Evolutionary conservation across 2,888 invertebrate genomes (phyloP).

Genomic region (Drosophila buzzatii): DNA sequence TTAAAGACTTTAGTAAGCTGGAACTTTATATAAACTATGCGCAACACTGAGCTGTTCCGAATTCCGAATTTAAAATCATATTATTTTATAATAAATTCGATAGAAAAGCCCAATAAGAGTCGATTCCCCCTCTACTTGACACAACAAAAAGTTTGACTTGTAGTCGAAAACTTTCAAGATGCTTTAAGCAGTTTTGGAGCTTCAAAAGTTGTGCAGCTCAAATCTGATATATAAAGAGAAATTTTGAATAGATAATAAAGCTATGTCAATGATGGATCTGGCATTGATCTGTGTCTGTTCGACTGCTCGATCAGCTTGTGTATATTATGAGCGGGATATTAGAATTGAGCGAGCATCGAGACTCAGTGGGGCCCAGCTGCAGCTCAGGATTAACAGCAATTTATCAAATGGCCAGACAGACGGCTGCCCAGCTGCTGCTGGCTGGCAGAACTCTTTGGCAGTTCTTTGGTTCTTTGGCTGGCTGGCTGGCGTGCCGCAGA

Average conservation of each 20-base stretch:
- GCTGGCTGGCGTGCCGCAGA: slow-evolving; percentile 52
- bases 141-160: not conserved
- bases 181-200: too few relatives aligned
- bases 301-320: not conserved
- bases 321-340: not conserved
- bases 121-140: not conserved
- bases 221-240: too few relatives aligned
- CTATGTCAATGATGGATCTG: not conserved
- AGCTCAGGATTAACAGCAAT: slow-evolving; percentile 52
- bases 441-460: slow-evolving; percentile 9
- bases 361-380: slow-evolving; percentile 33
- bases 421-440: slow-evolving; percentile 2
- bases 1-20: too few relatives aligned
- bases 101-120: not conserved
- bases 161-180: not conserved
- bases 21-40: too few relatives aligned
- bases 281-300: too few relatives aligned
- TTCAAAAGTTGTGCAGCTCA: too few relatives aligned
- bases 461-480: slow-evolving; percentile 2
- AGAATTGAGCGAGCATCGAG: slow-evolving; percentile 14
- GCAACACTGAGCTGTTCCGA: too few relatives aligned
- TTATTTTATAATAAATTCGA: too few relatives aligned
- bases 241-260: too few relatives aligned
- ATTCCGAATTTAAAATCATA: too few relatives aligned
- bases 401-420: slow-evolving; percentile 44